Base-by-base conservation (phyloP, 1,140 invertebrate species). In the Chrysopa pallens region DNA sequence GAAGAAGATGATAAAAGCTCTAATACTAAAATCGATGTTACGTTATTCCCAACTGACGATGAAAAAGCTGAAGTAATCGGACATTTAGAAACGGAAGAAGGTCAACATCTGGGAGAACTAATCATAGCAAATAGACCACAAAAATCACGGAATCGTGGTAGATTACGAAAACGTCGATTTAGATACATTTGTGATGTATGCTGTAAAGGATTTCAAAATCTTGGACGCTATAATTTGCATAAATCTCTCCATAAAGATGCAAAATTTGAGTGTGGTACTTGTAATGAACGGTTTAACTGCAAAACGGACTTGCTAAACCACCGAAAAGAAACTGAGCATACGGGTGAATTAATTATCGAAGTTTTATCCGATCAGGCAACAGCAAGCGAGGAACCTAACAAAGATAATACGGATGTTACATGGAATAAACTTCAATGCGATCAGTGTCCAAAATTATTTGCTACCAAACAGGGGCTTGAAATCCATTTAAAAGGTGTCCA, bases 31-130 rank as follows among this genome's bases (percentile, higher is more conserved):
- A 31, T 49, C 42, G 40, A 62, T 13, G 11, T 27, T 11, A 36
- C 29, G 8, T 29, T 43, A 17, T 23, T 23, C 17, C 8, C 8
- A 12, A 33, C 31, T 9, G 8, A 4, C 4, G 40, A 27, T 6
- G 13, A 39, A 53, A 57, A 58, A 46, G 58, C 64, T 39, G 69
- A 77, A 56, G 60, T 78, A 27, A 78, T 81, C 49, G 78, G 77
- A 1, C 75, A 76, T 48, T 58, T 77, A 35, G 73, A 77, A 57
- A 64, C 66, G n/a, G 51, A 64, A 42, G 67, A 74, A 46, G 72
- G 70, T 14, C 62, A 66, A 48, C 64, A 69, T 51, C 54, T 76
- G 17, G 75, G 72, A 2, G 69, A 78, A 54, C 60, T 72, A 8
- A 69, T 79, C 4, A 64, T 73, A 13, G 62, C 74, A 1, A 71